Conservation (phyloP, 37 sponge, comb jelly and placozoan species). For the Beroe ovata region DNA sequence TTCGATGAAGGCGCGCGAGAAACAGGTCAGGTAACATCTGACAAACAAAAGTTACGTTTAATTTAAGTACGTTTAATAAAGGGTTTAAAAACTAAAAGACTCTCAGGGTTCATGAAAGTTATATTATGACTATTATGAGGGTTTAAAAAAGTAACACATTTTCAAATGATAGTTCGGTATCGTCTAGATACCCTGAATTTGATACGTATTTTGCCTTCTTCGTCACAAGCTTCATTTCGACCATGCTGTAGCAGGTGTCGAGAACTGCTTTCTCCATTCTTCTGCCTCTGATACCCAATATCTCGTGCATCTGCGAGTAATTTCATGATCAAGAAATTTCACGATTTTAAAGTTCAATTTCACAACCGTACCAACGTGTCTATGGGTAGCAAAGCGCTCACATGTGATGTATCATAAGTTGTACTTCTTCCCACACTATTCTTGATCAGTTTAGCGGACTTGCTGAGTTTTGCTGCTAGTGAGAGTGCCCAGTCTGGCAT, state of each 20-base stretch:
- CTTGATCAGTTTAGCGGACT: constrained; percentile 2
- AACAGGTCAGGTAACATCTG: too few species aligned
- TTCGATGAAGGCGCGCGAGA: too few species aligned
- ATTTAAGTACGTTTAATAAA: too few species aligned
- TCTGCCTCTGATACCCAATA: constrained; percentile 74
- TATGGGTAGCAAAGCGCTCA: too few species aligned
- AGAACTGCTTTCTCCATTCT: constrained; percentile 72
- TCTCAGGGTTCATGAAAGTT: too few species aligned
- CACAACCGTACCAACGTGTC: too few species aligned
- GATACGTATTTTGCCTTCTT: constrained; percentile 13
- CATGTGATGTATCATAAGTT: constrained; percentile 5
- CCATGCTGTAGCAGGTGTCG: constrained; percentile 80
- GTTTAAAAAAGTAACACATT: constrained; percentile 1
- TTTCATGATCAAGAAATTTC: background rate
- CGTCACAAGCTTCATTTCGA: constrained; percentile 48
- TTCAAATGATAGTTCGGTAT: constrained; percentile 42
- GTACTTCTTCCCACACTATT: constrained; percentile 3
- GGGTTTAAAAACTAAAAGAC: too few species aligned
- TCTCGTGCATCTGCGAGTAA: constrained; percentile 73
- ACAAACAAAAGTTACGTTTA: too few species aligned
- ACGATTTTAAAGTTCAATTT: too few species aligned
- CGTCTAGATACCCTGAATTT: background rate
- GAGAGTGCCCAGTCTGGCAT: constrained; percentile 45
- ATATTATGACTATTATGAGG: too few species aligned
- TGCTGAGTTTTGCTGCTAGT: background rate